These are phyloP conservation scores for Maconellicoccus hirsutus DNA, from an alignment of 1,140 invertebrate species.

Conservation along the genomic window DNA sequence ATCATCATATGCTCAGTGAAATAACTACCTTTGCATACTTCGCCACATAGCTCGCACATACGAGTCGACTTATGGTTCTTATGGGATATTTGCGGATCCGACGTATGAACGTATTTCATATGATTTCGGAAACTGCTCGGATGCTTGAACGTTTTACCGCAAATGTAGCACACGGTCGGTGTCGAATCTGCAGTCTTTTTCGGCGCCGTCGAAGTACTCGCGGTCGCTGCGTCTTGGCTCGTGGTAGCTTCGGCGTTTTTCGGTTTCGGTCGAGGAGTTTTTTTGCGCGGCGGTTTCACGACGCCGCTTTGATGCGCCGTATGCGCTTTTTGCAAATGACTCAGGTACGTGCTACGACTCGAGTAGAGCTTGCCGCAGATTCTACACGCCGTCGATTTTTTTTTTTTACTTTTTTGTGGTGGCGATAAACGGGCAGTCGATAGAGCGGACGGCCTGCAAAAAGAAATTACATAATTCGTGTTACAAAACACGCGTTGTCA, in stretches of 20 bases:
- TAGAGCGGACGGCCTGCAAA: background rate
- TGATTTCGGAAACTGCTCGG: background rate
- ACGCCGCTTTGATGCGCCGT: background rate
- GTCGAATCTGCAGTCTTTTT: background rate
- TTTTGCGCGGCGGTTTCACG: background rate
- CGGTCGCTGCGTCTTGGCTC: background rate
- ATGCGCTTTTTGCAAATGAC: background rate
- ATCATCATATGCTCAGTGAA: background rate
- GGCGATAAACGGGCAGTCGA: background rate
- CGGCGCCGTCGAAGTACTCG: background rate
- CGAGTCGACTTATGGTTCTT: too few relatives aligned
- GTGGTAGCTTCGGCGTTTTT: background rate
- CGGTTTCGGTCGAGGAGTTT: background rate
- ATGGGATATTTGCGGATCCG: background rate
- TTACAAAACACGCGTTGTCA: background rate
- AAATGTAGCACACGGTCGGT: background rate
- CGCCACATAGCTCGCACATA: slow-evolving; percentile 1
- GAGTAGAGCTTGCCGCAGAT: background rate
- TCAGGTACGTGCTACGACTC: background rate
- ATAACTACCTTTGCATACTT: background rate
- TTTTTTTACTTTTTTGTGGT: background rate
- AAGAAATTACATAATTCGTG: background rate
- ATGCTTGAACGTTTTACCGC: background rate
- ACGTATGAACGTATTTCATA: background rate
- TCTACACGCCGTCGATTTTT: slow-evolving; percentile 1